phyloP scores from a whole-genome alignment of 1,140 invertebrate genomes.

The Palaemon carinicauda region DNA sequence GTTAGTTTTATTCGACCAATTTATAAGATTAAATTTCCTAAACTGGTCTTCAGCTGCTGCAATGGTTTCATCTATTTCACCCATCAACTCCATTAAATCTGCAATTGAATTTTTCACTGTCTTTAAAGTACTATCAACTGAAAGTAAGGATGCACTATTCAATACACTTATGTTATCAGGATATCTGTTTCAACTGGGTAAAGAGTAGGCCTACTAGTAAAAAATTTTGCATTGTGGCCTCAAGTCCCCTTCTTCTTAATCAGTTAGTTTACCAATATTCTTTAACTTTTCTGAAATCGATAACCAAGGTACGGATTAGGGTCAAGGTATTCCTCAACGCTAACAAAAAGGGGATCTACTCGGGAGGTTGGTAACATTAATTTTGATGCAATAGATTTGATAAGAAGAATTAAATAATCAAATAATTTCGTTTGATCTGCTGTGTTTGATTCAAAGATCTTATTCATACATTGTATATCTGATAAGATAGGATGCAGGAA shows the following conservation, averaged over 20 bases:
- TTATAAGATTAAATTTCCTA: too few relatives aligned
- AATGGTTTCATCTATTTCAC: too few relatives aligned
- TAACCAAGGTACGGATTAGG: background rate
- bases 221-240: background rate
- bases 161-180: too few relatives aligned
- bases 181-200: background rate
- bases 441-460: constrained; percentile 59
- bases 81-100: too few relatives aligned
- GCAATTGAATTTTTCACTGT: too few relatives aligned
- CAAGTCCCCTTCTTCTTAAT: background rate
- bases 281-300: background rate
- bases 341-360: constrained; percentile 7
- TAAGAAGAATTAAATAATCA: constrained; percentile 37
- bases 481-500: background rate
- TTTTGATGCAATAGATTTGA: constrained; percentile 28
- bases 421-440: constrained; percentile 59
- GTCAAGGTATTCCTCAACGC: background rate
- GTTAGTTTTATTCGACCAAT: too few relatives aligned
- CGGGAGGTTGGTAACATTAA: too few relatives aligned
- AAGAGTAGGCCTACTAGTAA: background rate
- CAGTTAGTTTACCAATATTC: background rate
- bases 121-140: too few relatives aligned
- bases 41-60: too few relatives aligned
- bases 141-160: too few relatives aligned
- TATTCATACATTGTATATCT: constrained; percentile 53